Conservation (phyloP, 2,113 vertebrate genomes). For the Hydrolagus affinis region DNA sequence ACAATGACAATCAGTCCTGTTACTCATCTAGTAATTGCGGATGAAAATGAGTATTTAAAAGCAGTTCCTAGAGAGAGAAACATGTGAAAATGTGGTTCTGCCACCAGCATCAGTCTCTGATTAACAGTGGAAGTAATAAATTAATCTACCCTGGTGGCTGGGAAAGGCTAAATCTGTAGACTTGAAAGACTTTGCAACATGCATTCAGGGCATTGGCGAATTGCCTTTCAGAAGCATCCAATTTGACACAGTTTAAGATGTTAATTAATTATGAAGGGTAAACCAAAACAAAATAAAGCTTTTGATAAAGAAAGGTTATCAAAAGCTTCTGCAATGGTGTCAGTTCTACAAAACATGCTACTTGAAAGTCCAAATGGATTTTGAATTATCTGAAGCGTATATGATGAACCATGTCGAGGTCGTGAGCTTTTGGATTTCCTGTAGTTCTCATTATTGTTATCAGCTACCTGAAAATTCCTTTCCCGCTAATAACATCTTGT, state of each 20-base stretch:
- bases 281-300: too few species aligned
- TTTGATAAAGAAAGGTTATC: neutral
- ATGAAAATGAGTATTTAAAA: conserved; percentile 19
- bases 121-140: conserved; percentile 12
- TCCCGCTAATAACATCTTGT: neutral
- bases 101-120: neutral
- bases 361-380: neutral
- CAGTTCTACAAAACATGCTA: neutral
- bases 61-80: neutral
- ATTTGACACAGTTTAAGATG: neutral
- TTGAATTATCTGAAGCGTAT: neutral
- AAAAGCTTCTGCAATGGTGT: neutral
- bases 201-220: neutral
- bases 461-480: neutral
- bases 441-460: neutral
- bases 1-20: neutral
- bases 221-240: neutral
- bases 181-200: neutral
- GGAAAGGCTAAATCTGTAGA: conserved; percentile 6
- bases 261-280: neutral
- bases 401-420: neutral
- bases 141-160: neutral
- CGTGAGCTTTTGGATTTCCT: neutral
- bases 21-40: neutral
- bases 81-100: neutral